Conservation (phyloP, 1,140 invertebrate species). For the Thaumatotibia leucotreta region DNA sequence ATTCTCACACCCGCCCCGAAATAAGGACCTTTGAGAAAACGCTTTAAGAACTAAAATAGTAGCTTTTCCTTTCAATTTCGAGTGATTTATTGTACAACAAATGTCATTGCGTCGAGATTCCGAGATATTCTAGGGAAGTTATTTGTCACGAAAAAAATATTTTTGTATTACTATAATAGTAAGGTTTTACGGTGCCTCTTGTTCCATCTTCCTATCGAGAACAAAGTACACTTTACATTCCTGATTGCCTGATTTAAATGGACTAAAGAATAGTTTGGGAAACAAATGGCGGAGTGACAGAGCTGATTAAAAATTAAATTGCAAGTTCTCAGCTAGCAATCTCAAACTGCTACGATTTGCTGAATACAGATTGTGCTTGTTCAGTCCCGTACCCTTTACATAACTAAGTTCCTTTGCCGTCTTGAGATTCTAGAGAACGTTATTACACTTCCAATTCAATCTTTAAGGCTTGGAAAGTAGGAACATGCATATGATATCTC, state of each 20-base stretch:
- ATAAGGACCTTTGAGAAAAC: neutral
- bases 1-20: neutral
- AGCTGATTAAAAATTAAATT: conserved; percentile 1
- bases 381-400: neutral
- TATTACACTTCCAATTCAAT: neutral
- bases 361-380: neutral
- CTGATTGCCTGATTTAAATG: neutral
- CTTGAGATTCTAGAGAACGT: neutral
- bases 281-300: neutral
- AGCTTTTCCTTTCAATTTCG: too few relatives aligned
- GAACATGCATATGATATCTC: too few relatives aligned
- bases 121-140: too few relatives aligned
- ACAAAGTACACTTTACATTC: too few relatives aligned
- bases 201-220: too few relatives aligned
- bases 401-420: neutral
- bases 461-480: neutral
- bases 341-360: neutral
- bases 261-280: neutral
- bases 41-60: neutral
- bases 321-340: conserved; percentile 2
- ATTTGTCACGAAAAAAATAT: too few relatives aligned
- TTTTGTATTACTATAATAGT: too few relatives aligned
- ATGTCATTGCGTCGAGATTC: too few relatives aligned
- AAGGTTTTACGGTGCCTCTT: too few relatives aligned
- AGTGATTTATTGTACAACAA: too few relatives aligned